Percentiles rank a stretch among this genome's conserved stretches.
Evolutionary conservation across 1,140 invertebrate species (phyloP).

Genomic region (Agrilus planipennis): DNA sequence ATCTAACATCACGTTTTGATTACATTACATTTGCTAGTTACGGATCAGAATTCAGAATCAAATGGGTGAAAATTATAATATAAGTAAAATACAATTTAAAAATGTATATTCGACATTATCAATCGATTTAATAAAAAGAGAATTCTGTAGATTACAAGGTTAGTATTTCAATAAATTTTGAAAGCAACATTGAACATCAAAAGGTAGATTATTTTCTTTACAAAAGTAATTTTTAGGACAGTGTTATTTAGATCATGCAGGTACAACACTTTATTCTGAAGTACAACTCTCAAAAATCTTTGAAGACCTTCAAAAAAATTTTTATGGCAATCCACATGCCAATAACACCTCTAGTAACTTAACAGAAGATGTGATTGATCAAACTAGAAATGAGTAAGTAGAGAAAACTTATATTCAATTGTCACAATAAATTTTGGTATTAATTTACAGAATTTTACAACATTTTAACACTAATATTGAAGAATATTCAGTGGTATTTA

Average conservation of each 20-base stretch:
- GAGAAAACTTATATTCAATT: conserved; percentile 6
- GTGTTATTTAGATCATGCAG: conserved; percentile 85
- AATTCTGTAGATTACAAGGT: conserved; percentile 7
- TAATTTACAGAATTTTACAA: conserved; percentile 54
- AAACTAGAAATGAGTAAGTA: conserved; percentile 60
- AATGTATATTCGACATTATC: neutral
- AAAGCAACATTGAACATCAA: conserved; percentile 2
- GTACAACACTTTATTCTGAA: conserved; percentile 70
- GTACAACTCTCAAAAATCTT: conserved; percentile 56
- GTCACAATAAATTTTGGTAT: conserved; percentile 5
- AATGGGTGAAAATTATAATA: no score
- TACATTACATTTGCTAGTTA: no score
- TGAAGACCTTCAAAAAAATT: conserved; percentile 50
- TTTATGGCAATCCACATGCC: conserved; percentile 86
- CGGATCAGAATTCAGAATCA: no score
- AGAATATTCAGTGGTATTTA: conserved; percentile 84
- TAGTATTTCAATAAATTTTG: conserved; percentile 8
- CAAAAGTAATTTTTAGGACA: conserved; percentile 50
- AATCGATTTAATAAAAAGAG: conserved; percentile 1
- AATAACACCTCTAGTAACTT: conserved; percentile 52
- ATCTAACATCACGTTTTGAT: no score
- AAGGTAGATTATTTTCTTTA: conserved; percentile 10
- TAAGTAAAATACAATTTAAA: no score
- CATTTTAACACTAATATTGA: conserved; percentile 72
- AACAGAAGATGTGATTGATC: conserved; percentile 69